phyloP scores from a whole-genome alignment of 2,797 vertebrate genomes.

The Petrocephalus schoutedeni region DNA sequence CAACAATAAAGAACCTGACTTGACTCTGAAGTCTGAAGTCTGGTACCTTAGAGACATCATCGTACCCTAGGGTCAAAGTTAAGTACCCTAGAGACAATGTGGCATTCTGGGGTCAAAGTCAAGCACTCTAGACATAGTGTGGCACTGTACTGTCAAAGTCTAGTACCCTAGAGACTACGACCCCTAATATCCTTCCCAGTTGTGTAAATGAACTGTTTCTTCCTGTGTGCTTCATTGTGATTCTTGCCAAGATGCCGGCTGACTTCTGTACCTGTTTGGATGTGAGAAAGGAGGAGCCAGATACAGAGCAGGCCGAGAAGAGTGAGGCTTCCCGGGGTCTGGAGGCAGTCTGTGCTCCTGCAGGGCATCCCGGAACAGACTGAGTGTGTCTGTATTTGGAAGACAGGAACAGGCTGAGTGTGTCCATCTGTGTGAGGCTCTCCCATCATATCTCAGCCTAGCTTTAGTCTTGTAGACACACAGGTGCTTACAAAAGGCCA shows the following conservation, averaged over 20 bases:
- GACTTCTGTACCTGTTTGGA: conserved; percentile 44
- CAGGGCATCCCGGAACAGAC: conserved; percentile 42
- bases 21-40: too few relatives aligned
- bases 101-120: not conserved
- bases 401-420: not conserved
- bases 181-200: not conserved
- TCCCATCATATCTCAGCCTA: not conserved
- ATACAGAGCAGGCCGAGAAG: conserved; percentile 35
- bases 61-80: not conserved
- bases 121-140: not conserved
- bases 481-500: not conserved
- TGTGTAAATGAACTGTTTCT: not conserved
- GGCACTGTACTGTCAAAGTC: not conserved
- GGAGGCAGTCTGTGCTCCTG: conserved; percentile 23
- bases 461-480: not conserved
- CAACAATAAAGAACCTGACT: too few relatives aligned
- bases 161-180: not conserved
- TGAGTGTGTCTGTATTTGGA: not conserved
- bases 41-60: not conserved
- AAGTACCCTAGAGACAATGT: not conserved
- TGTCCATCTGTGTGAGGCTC: not conserved
- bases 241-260: not conserved
- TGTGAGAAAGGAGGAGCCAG: conserved; percentile 31
- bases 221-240: not conserved
- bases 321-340: conserved; percentile 32